phyloP scores from a whole-genome alignment of 1,140 invertebrate genomes.

The Tetranychus urticae region DNA sequence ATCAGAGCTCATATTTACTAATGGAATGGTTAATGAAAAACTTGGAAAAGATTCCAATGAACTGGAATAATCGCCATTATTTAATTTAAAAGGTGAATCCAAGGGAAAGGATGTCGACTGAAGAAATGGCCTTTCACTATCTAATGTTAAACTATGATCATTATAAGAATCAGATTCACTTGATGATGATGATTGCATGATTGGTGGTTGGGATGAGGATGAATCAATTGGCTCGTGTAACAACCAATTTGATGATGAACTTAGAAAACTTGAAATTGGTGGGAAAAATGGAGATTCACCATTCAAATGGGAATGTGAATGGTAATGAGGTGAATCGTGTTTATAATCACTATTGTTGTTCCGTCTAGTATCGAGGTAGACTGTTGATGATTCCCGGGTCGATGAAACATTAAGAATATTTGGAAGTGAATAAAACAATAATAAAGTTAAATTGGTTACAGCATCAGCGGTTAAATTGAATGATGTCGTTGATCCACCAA shows the following conservation, averaged over 20 bases:
- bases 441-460: too few species aligned
- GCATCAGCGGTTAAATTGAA: too few species aligned
- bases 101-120: neutral
- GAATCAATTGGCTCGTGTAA: neutral
- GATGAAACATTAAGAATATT: too few species aligned
- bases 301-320: neutral
- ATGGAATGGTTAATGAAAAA: too few species aligned
- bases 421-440: too few species aligned
- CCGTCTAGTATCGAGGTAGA: too few species aligned
- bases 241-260: neutral
- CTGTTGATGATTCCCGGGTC: too few species aligned
- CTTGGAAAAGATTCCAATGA: neutral
- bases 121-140: neutral
- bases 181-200: neutral
- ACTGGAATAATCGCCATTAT: neutral
- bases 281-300: neutral
- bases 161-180: neutral
- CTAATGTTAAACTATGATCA: neutral
- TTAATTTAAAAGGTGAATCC: neutral
- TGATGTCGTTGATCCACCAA: too few species aligned
- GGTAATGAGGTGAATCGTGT: neutral
- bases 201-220: neutral
- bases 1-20: too few species aligned
- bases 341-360: too few species aligned
- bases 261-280: neutral